phyloP scores from a whole-genome alignment of 2,888 invertebrate genomes.

The Trimorus sp. region DNA sequence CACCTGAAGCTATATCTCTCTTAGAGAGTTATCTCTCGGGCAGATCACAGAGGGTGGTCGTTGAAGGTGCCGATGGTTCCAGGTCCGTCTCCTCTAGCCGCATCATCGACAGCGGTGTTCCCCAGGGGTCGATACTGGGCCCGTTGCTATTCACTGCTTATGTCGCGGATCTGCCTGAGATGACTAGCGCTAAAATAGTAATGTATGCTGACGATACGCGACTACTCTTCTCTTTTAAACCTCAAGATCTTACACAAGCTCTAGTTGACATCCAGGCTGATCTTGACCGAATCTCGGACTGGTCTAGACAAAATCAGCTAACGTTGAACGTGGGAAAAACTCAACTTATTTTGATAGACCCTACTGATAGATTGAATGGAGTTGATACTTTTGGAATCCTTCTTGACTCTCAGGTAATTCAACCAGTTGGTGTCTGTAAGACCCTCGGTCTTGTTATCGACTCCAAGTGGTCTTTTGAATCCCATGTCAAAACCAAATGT shows the following conservation, averaged over 20 bases:
- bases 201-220: conserved; percentile 1
- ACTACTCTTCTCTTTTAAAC: neutral
- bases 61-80: too few species aligned
- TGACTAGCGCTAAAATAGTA: neutral
- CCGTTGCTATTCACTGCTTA: neutral
- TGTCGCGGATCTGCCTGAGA: neutral
- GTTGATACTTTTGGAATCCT: neutral
- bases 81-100: too few species aligned
- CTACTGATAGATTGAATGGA: neutral
- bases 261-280: neutral
- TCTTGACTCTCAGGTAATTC: too few species aligned
- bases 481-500: too few species aligned
- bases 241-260: too few species aligned
- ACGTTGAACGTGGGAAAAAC: neutral
- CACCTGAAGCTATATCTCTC: neutral
- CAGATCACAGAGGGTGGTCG: too few species aligned
- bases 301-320: neutral
- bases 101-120: neutral
- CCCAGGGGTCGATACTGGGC: conserved; percentile 1
- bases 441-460: too few species aligned
- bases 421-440: too few species aligned
- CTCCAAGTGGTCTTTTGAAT: too few species aligned
- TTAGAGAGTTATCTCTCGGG: too few species aligned
- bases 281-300: neutral
- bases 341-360: neutral